Evolutionary conservation across 2,888 invertebrate genomes (phyloP), one percentile per base, ranked within the genome.

Genomic region (Choristoneura rosaceana): DNA sequence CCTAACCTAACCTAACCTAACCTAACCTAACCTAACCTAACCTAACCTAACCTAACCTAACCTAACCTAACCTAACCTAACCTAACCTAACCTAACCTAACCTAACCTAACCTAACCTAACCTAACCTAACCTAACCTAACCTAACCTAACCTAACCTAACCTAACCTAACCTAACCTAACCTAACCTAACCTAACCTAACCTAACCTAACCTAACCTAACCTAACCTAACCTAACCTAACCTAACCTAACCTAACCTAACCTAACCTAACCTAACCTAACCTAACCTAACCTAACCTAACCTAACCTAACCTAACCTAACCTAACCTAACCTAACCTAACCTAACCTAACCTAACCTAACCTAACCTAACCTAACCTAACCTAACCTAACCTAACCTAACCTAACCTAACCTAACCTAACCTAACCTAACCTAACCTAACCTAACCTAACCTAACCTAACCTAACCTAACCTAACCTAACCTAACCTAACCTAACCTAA

Each of bases 71-170:
- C 73, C 70, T 69, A 70, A 70, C 73, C 70, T 70, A 70, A 70
- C 70, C 75, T 75, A 75, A 75, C 75, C 74, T 74, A 75, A 74
- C 75, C 75, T 74, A 75, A 74, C 74, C 75, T 75, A 75, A 75
- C 74, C 75, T 74, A 75, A 75, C 75, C 75, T 71, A 75, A 75
- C 75, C 75, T 75, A 75, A 75, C 74, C 75, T 74, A 75, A 74
- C 75, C 75, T 74, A 75, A 75, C 75, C 75, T 75, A 75, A 75
- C 71, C 74, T 71, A 74, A 71, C 74, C 74, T 71, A 74, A 71
- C 75, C 74, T 71, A 75, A 71, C 71, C 74, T 73, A 71, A 71
- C 71, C 69, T 66, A 69, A 61, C 69, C 69, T 69, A 69, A 61
- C 61, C 69, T 69, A 65, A 61, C 69, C 65, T 69, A 69, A 69